Evolutionary conservation across 2,888 invertebrate genomes (phyloP).

Genomic region (Cheiracanthium punctorium): DNA sequence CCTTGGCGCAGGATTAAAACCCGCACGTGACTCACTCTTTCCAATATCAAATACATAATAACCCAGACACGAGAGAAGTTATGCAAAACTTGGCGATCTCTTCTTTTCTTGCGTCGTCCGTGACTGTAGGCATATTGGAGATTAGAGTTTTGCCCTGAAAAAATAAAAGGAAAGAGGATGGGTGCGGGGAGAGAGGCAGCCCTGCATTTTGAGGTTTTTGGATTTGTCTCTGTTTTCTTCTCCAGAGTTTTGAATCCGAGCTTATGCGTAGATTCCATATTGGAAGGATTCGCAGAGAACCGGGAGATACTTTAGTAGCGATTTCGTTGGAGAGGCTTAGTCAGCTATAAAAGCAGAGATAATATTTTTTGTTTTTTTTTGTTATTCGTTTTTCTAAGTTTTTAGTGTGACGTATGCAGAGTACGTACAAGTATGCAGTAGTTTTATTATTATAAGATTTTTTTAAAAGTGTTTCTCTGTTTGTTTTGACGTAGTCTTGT

Average conservation of each 20-base stretch:
- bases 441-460: too few relatives aligned
- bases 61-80: conserved; percentile 31
- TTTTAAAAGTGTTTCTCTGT: too few relatives aligned
- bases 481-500: too few relatives aligned
- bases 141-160: conserved; percentile 37
- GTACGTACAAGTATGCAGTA: too few relatives aligned
- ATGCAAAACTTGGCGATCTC: conserved; percentile 44
- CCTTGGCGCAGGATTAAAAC: conserved; percentile 47
- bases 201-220: conserved; percentile 13
- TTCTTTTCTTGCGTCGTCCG: conserved; percentile 19
- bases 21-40: conserved; percentile 49
- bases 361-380: too few relatives aligned
- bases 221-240: conserved; percentile 29
- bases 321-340: too few relatives aligned
- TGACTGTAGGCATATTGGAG: conserved; percentile 9
- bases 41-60: conserved; percentile 44
- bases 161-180: background rate
- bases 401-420: too few relatives aligned
- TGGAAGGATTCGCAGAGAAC: background rate
- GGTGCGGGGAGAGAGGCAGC: too few relatives aligned
- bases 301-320: too few relatives aligned
- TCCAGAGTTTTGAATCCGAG: conserved; percentile 39
- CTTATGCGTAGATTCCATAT: conserved; percentile 44
- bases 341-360: too few relatives aligned
- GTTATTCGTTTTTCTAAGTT: too few relatives aligned